A percentile compares a stretch with the other conserved stretches of the same genome.
Conservation (phyloP, 2,888 invertebrate species). For the Allacma fusca region DNA sequence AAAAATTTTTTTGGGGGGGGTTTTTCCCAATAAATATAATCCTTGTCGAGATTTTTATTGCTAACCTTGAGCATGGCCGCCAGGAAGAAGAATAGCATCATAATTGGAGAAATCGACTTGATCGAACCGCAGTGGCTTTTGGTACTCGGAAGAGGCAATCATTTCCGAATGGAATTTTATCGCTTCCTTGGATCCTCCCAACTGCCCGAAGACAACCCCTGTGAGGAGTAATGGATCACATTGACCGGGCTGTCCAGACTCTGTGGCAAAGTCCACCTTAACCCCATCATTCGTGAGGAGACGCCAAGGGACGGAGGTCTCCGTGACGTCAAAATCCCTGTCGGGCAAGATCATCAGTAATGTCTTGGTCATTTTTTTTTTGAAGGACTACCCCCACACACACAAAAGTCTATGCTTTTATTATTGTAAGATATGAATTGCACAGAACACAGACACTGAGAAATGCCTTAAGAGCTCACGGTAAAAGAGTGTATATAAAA, state of each 20-base stretch:
- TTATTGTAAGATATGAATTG: too few species aligned
- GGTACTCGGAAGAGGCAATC: conserved; percentile 48
- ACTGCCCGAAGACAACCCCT: conserved; percentile 54
- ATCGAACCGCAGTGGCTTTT: conserved; percentile 50
- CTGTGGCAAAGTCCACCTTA: conserved; percentile 51
- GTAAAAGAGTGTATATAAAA: too few species aligned
- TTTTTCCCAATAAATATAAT: too few species aligned
- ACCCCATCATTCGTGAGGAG: conserved; percentile 50
- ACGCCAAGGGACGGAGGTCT: conserved; percentile 55
- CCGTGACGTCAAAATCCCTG: conserved; percentile 57
- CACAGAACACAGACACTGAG: too few species aligned
- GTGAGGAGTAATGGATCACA: conserved; percentile 55
- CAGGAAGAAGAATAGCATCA: conserved; percentile 55
- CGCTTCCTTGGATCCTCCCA: conserved; percentile 56
- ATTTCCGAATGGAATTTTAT: conserved; percentile 53
- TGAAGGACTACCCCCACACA: too few species aligned
- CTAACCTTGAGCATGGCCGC: conserved; percentile 60
- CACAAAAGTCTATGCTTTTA: too few species aligned
- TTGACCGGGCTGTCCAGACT: conserved; percentile 50
- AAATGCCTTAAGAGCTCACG: too few species aligned
- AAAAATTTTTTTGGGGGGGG: too few species aligned
- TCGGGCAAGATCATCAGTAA: conserved; percentile 51
- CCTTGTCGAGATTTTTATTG: too few species aligned
- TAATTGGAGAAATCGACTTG: conserved; percentile 51
- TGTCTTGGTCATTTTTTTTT: conserved; percentile 39